Conservation (phyloP, 1,140 invertebrate species). For the Phortica variegata region DNA sequence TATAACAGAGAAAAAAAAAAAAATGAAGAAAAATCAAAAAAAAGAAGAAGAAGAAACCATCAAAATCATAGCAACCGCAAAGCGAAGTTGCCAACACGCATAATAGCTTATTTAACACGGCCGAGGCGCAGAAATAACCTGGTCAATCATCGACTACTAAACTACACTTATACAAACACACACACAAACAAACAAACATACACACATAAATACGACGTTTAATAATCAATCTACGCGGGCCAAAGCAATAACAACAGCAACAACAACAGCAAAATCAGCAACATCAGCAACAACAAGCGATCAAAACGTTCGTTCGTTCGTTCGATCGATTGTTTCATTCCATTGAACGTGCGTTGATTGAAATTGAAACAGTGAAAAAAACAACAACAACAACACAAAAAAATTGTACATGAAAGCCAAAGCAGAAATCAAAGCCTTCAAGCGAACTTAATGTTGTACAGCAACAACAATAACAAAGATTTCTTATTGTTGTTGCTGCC, state of each 20-base stretch:
- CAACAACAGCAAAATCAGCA: conserved; percentile 3
- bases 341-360: conserved; percentile 16
- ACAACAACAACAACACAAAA: background rate
- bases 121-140: conserved; percentile 18
- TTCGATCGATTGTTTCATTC: too few species aligned
- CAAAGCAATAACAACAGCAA: conserved; percentile 8
- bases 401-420: background rate
- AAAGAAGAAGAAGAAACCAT: conserved; percentile 15
- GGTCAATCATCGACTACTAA: background rate
- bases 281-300: background rate
- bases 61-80: conserved; percentile 37
- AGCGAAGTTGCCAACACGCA: conserved; percentile 35
- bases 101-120: conserved; percentile 51
- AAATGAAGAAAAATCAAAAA: background rate
- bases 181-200: background rate
- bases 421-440: background rate
- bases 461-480: background rate
- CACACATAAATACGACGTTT: conserved; percentile 23
- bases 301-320: conserved; percentile 5
- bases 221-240: conserved; percentile 44
- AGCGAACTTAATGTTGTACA: too few species aligned
- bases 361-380: conserved; percentile 28
- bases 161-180: background rate
- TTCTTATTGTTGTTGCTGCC: conserved; percentile 12
- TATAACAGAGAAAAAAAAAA: conserved; percentile 1